These are phyloP conservation scores for Nannobrachium achirus DNA, from an alignment of 2,113 vertebrate species.

Conservation along the genomic window DNA sequence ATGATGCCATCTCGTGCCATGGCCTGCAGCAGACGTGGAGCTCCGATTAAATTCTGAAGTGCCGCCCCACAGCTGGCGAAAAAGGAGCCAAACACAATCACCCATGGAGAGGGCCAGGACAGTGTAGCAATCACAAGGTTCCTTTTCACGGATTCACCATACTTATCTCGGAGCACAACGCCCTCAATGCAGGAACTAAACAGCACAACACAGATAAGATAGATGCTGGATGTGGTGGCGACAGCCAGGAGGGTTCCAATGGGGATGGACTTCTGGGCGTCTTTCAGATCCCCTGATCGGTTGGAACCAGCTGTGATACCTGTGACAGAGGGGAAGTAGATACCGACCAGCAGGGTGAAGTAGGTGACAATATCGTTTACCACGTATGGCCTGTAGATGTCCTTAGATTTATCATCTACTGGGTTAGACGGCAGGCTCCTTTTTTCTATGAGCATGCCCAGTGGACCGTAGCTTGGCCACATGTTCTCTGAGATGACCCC, in stretches of 20 bases:
- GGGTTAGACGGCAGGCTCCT: conserved; percentile 63
- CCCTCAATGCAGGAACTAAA: conserved; percentile 96
- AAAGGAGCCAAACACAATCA: conserved; percentile 97
- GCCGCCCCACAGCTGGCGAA: conserved; percentile 96
- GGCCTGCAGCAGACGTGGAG: conserved; percentile 92
- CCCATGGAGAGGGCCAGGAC: conserved; percentile 97
- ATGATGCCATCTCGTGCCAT: conserved; percentile 94
- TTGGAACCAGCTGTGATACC: conserved; percentile 99
- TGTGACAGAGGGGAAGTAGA: conserved; percentile 97
- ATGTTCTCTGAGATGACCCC: conserved; percentile 90
- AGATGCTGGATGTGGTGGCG: conserved; percentile 91
- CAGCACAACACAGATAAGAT: conserved; percentile 89
- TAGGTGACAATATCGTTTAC: conserved; percentile 90
- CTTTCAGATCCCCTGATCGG: conserved; percentile 92
- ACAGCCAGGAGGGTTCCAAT: conserved; percentile 95
- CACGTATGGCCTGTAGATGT: conserved; percentile 83
- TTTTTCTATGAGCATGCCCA: conserved; percentile 84
- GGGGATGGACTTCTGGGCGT: conserved; percentile 96
- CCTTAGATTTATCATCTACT: conserved; percentile 62
- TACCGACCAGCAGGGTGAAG: conserved; percentile 94
- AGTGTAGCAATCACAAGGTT: conserved; percentile 93
- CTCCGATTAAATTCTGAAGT: conserved; percentile 94
- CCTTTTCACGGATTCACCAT: conserved; percentile 91
- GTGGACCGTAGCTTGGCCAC: conserved; percentile 86
- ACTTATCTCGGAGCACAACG: conserved; percentile 96